These are phyloP conservation scores for Pheosia gnoma DNA, from an alignment of 2,888 invertebrate genomes.

Conservation along the genomic window DNA sequence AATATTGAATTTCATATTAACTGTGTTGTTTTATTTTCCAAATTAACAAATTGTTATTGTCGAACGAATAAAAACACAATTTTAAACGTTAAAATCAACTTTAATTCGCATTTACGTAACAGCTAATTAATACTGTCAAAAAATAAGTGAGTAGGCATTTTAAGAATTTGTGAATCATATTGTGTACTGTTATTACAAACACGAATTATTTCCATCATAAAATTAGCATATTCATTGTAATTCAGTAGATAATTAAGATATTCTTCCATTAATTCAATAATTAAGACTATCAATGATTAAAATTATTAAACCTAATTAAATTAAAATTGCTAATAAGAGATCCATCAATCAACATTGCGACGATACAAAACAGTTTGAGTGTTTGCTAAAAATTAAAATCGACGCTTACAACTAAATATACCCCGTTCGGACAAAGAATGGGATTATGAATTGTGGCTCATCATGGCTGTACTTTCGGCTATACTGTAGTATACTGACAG, in stretches of 20 bases:
- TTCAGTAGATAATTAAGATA: background rate
- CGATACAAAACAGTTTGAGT: slow-evolving; percentile 8
- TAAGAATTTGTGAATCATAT: slow-evolving; percentile 21
- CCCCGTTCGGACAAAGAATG: too few relatives aligned
- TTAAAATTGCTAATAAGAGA: slow-evolving; percentile 33
- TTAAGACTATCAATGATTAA: background rate
- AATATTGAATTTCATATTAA: slow-evolving; percentile 84
- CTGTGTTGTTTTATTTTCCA: slow-evolving; percentile 63
- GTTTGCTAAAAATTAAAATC: background rate
- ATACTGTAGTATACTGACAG: too few relatives aligned
- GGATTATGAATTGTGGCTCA: too few relatives aligned
- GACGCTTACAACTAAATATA: slow-evolving; percentile 2
- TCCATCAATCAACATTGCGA: slow-evolving; percentile 39
- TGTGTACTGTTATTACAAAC: background rate
- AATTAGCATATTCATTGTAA: background rate
- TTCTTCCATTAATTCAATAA: too few relatives aligned
- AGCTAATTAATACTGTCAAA: slow-evolving; percentile 42
- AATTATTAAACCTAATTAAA: background rate
- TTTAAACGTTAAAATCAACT: slow-evolving; percentile 25
- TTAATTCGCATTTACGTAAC: slow-evolving; percentile 33
- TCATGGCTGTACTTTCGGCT: too few relatives aligned
- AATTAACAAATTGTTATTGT: background rate
- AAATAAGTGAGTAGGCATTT: slow-evolving; percentile 17
- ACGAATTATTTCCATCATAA: background rate
- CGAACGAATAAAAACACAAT: background rate